phyloP scores from a whole-genome alignment of 1,140 invertebrate genomes.

The Hycleus phaleratus region DNA sequence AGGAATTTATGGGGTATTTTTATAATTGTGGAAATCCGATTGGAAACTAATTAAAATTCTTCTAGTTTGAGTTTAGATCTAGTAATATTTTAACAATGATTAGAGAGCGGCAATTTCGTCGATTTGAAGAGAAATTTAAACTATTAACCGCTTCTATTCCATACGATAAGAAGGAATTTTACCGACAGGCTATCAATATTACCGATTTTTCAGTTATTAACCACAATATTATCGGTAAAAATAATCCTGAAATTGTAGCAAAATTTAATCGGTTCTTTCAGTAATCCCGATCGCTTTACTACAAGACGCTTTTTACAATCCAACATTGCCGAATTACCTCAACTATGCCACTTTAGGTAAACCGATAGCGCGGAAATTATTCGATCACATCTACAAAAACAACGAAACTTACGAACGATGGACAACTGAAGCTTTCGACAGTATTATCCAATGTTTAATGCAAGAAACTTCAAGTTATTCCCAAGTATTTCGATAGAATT shows the following conservation, averaged over 20 bases:
- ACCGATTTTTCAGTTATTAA: conserved; percentile 6
- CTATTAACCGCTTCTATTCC: background rate
- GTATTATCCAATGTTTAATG: conserved; percentile 2
- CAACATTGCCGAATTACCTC: conserved; percentile 4
- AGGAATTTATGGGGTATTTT: conserved; percentile 2
- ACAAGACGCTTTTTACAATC: background rate
- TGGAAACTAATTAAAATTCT: background rate
- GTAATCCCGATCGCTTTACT: conserved; percentile 3
- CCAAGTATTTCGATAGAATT: background rate
- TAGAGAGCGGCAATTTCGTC: background rate
- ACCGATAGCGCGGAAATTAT: background rate
- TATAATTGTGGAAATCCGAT: background rate
- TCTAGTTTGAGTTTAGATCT: conserved; percentile 6
- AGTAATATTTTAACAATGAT: conserved; percentile 2
- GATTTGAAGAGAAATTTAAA: conserved; percentile 1
- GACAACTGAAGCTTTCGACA: background rate
- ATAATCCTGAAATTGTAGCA: background rate
- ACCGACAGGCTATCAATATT: conserved; percentile 3
- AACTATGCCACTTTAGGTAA: conserved; percentile 5
- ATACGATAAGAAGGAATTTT: background rate
- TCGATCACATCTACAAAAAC: background rate
- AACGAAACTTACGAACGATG: background rate
- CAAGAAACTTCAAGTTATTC: conserved; percentile 1
- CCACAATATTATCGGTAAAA: conserved; percentile 1
- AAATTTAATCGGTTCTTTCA: background rate